These are phyloP conservation scores for Drosophila leontia DNA, from an alignment of 1,140 invertebrate genomes.

Conservation along the genomic window DNA sequence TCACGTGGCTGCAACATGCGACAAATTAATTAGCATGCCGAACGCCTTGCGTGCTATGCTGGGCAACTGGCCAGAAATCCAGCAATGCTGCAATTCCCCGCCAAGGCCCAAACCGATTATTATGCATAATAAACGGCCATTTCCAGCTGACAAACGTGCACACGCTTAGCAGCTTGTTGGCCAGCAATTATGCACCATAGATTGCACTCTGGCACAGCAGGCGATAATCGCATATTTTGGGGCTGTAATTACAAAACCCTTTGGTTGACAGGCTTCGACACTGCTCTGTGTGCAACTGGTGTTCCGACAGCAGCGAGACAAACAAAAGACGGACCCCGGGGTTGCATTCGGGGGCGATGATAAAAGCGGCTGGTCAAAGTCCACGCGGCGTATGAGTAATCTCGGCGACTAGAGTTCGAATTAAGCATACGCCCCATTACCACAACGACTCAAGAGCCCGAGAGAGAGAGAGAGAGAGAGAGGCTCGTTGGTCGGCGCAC, in stretches of 20 bases:
- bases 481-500: slow-evolving; percentile 10
- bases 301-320: slow-evolving; percentile 6
- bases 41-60: slow-evolving; percentile 50
- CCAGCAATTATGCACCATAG: slow-evolving; percentile 48
- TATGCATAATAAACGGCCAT: slow-evolving; percentile 44
- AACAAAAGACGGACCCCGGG: slow-evolving; percentile 10
- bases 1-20: slow-evolving; percentile 75
- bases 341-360: slow-evolving; percentile 29
- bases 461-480: neutral
- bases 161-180: slow-evolving; percentile 43
- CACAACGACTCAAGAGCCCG: slow-evolving; percentile 9
- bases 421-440: slow-evolving; percentile 54
- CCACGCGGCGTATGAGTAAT: slow-evolving; percentile 70
- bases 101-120: slow-evolving; percentile 8
- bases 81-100: neutral
- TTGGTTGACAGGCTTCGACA: slow-evolving; percentile 20
- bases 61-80: neutral
- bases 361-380: slow-evolving; percentile 58
- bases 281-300: slow-evolving; percentile 20
- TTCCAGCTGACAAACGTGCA: slow-evolving; percentile 46
- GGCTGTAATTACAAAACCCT: slow-evolving; percentile 34
- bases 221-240: slow-evolving; percentile 23
- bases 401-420: slow-evolving; percentile 10
- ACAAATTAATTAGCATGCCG: slow-evolving; percentile 67
- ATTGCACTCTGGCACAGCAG: slow-evolving; percentile 21